phyloP scores from a whole-genome alignment of 2,888 invertebrate species.

The Steromphala cineraria region DNA sequence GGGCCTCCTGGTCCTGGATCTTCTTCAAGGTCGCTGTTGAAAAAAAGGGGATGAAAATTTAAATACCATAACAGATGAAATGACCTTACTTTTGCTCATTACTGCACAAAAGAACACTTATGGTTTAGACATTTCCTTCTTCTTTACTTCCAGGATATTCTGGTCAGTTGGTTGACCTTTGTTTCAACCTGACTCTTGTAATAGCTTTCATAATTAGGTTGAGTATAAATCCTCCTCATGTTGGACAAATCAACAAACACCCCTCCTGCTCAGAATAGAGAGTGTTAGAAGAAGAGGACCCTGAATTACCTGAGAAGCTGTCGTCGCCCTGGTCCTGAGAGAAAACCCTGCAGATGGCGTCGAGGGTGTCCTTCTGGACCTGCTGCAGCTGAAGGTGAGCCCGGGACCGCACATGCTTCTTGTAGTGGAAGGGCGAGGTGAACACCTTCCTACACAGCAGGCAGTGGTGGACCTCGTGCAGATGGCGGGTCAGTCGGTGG shows the following conservation, averaged over 20 bases:
- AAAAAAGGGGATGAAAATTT: not conserved
- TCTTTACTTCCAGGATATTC: no score
- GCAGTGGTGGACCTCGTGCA: slow-evolving; percentile 12
- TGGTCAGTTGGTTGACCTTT: no score
- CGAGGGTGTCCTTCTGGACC: not conserved
- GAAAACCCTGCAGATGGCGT: not conserved
- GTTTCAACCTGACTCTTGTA: no score
- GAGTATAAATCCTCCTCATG: no score
- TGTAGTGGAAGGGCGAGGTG: not conserved
- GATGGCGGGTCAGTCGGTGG: not conserved
- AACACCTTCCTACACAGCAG: slow-evolving; percentile 2
- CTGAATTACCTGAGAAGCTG: not conserved
- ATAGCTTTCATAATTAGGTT: no score
- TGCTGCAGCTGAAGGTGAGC: not conserved
- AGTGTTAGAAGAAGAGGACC: no score
- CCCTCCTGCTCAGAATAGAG: no score
- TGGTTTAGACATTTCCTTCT: no score
- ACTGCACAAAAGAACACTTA: no score
- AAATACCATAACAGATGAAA: no score
- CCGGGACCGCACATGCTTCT: not conserved
- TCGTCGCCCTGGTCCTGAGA: not conserved
- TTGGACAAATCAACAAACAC: no score
- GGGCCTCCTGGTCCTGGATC: not conserved
- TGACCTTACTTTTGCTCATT: no score
- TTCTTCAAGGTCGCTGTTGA: not conserved